These are phyloP conservation scores for Oreamnos americanus DNA, from an alignment of 2,113 vertebrate genomes.

Conservation along the genomic window DNA sequence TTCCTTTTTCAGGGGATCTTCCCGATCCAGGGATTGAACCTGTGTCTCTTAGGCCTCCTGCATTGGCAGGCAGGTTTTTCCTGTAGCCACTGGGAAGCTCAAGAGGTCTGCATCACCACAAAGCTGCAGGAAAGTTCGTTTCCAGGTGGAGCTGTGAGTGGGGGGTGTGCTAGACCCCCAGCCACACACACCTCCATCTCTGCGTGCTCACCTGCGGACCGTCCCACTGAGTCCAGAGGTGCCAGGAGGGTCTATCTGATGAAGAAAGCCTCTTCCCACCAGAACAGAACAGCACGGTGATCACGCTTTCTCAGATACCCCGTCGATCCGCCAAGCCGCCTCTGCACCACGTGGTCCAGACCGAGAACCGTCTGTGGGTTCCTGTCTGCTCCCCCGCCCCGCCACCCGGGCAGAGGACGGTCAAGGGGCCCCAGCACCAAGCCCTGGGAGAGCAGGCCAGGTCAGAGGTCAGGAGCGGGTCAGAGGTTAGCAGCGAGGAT, in stretches of 20 bases:
- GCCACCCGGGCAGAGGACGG: not conserved
- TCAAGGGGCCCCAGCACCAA: not conserved
- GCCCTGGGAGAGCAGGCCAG: not conserved
- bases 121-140: not conserved
- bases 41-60: not conserved
- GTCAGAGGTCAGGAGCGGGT: not conserved
- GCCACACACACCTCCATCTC: not conserved
- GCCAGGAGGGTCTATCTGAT: not conserved
- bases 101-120: not conserved
- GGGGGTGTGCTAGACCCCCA: not conserved
- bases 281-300: not conserved
- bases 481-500: not conserved
- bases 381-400: fast-evolving
- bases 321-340: not conserved
- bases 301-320: fast-evolving
- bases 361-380: not conserved
- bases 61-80: not conserved
- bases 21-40: not conserved
- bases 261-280: not conserved
- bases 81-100: not conserved
- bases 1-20: not conserved
- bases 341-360: not conserved
- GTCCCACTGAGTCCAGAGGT: not conserved
- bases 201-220: too few relatives aligned
- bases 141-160: not conserved